Base-by-base conservation (phyloP, 2,797 vertebrate species). In the Fistularia commersonii region DNA sequence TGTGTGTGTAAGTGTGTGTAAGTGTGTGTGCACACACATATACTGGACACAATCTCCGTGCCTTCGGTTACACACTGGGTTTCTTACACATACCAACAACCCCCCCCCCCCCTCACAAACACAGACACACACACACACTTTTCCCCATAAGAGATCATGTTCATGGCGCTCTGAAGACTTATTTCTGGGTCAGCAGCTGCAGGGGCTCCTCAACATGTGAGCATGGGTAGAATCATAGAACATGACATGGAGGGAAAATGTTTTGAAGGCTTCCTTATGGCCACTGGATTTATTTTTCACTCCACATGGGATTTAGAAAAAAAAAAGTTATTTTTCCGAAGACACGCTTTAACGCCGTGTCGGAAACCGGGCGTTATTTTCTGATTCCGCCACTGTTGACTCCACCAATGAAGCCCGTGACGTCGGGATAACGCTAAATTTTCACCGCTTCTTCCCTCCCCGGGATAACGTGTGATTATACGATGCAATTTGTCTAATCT, bases 401-500 rank as follows among this genome's bases (percentile, higher is more conserved):
- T 23, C 15, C 54, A 54, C 54, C 41, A 74, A 64, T 39, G n/a
- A 72, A 50, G 46, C 32, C 42, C 10, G 0, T 50, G 55, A 40
- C 11, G 36, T 57, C 54, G 45, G n/a, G 58, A 67, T 67, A 8
- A 64, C 58, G 61, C 0, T 0, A 51, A 54, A 61, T 79, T 75
- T 67, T 74, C 51, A 50, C 68, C 62, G 72, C 68, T 68, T 56
- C 65, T 39, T 34, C 43, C 43, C 37, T 67, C 36, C 41, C 39
- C 8, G 14, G 72, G 71, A 81, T 76, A 66, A 77, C 48, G 47
- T 61, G 6, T 61, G 66, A 84, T 81, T 77, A 81, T 65, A 68
- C 72, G 48, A 82, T 77, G 78, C 73, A 83, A 82, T 82, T 84
- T 76, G 69, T 78, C 61, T 86, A 81, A 87, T 87, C 78, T 84